Evolutionary conservation across 2,888 invertebrate species (phyloP).

Genomic region (Psylliodes chrysocephalus): DNA sequence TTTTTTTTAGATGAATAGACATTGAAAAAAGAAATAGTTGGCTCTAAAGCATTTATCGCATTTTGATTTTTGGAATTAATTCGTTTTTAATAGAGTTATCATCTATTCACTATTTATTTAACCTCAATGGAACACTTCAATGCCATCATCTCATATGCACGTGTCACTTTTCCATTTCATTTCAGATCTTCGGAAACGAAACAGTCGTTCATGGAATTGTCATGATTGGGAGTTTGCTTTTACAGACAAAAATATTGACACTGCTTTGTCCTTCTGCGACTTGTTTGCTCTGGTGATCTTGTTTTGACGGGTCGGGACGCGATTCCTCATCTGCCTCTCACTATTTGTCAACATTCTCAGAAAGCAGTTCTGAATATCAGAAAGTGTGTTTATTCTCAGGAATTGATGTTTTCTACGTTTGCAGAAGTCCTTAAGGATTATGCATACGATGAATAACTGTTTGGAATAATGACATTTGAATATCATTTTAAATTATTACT

Average conservation of each 20-base stretch:
- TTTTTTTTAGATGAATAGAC: no score
- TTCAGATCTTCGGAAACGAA: not conserved
- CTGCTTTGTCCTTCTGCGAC: conserved; percentile 8
- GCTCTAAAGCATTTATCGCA: no score
- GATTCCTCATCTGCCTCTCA: conserved; percentile 1
- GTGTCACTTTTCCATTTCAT: not conserved
- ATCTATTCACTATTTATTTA: no score
- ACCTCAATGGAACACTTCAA: no score
- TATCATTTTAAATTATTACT: no score
- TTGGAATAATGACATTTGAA: no score
- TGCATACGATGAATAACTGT: not conserved
- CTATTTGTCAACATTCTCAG: not conserved
- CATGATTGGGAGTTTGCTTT: not conserved
- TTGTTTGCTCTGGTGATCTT: not conserved
- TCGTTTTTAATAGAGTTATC: no score
- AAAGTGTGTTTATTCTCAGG: not conserved
- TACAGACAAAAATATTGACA: conserved; percentile 6
- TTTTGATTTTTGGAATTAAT: no score
- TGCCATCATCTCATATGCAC: no score
- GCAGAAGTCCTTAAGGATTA: not conserved
- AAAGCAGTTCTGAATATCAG: not conserved
- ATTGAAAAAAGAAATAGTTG: no score
- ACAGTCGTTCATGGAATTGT: conserved; percentile 1
- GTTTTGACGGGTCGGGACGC: conserved; percentile 7
- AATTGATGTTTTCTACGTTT: not conserved